Base-by-base conservation (phyloP, 2,113 vertebrate genomes). In the Psammodynastes pulverulentus region DNA sequence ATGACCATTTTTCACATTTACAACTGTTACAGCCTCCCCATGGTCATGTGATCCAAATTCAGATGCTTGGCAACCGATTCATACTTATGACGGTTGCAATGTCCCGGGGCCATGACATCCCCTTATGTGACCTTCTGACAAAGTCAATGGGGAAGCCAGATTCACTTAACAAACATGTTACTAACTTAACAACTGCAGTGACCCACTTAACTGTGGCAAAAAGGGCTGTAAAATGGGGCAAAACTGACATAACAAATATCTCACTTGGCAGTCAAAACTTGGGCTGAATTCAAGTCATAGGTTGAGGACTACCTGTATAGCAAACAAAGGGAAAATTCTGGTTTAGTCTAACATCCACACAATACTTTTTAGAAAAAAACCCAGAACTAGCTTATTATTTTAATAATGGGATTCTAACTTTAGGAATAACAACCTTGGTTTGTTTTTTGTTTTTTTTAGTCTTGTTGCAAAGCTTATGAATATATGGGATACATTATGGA, bases 401-500 rank as follows among this genome's bases (percentile, higher is more conserved):
- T 43, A 89, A 62, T 51, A 43, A 29, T 9, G 23, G 45, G 10
- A 26, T 29, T 52, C 2, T 21, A 79, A 93, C 91, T 62, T 94
- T 90, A 86, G 84, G 89, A 90, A 89, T 87, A 0, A 9, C 12
- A 91, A 4, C 91, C 92, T 86, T 67, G 58, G 4, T 26, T 58
- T 10, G 9, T 49, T 0, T 97, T 95, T 97, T 95, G 94, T 87
- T 0, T 97, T 97, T 91, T 97, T 91, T 93, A 99, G 99, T 99
- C 99, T 6, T 99, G 99, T 97, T 99, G 98, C 97, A 99, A 99
- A 97, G 99, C 99, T 49, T 99, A 99, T 91, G 99, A 99, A 97
- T 99, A 99, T 95, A 98, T 98, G 97, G 99, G 99, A 52, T 99
- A 99, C 94, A 99, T 99, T 92, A 99, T 99, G 99, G 99, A 99